Evolutionary conservation across 2,113 vertebrate genomes (phyloP), one percentile per base, ranked within the genome.

Genomic region (Elephas maximus): DNA sequence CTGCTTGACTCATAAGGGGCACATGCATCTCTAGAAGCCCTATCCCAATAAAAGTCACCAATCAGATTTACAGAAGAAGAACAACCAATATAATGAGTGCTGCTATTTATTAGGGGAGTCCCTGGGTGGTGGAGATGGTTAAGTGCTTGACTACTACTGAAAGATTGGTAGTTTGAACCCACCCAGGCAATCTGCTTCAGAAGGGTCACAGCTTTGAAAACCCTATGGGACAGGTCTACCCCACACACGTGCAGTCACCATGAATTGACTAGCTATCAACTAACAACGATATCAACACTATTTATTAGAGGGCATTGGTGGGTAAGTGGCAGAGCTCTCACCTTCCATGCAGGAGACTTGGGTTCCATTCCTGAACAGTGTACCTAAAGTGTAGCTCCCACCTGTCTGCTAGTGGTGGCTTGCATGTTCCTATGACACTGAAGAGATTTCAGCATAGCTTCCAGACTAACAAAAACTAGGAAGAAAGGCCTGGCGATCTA

Each of bases 31-130:
- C 86, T 90, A 85, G 62, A 84, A 88, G 77, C 23, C n/a, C 48
- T 65, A 0, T 76, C 94, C 15, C 9, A 53, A 33, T 28, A 90
- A 92, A 48, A 88, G 57, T 84, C n/a, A 33, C 28, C 37, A 60
- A 87, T 96, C 74, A 91, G 86, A 79, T 67, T 74, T 28, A 93
- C 69, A 91, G 14, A 63, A n/a, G 33, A 20, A 79, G 23, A 48
- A 30, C 71, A 79, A 86, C 45, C 60, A 76, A 87, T n/a, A n/a
- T 45, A 37, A 53, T 12, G 33, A 85, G 24, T 67, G 17, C 21
- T 48, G 71, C 44, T 80, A 0, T 73, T 69, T 2, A 17, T 57
- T 57, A 57, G 15, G 53, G 53, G 53, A 57, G 53, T 57, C 53
- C 53, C 53, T 57, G 15, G 53, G 53, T 11, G 53, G 53, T 12